Evolutionary conservation across 2,888 invertebrate genomes (phyloP), one percentile per base, ranked within the genome.

Genomic region (Parnassius orleans): DNA sequence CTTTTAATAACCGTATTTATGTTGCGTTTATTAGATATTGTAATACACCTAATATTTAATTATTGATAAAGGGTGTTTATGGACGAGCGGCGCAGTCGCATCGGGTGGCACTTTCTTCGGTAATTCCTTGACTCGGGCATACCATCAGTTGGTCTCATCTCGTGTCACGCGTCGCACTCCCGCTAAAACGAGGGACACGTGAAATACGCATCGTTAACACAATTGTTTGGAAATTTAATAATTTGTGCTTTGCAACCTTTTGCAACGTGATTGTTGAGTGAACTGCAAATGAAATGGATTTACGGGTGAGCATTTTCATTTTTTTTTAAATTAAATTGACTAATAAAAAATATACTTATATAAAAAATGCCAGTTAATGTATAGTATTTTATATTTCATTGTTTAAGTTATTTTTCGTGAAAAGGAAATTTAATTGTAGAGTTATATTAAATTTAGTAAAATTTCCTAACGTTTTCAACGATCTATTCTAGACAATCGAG

Each of bases 261-360:
- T 65, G 56, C 42, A 58, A 69, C 71, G 79, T 81, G 75, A 58
- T 65, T 76, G 72, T 78, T 73, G 63, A 74, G 77, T 82, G 80
- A 24, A 66, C 74, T 77, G 69, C 64, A 64, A 51, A 83, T 84
- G 79, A 78, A 68, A 87, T 87, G 86, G 82, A 88, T 82, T 75
- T 86, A 68, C 78, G 76, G 84, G 87, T 87, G 69, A 86, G 87
- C 66, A 48, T 14, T 14, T 53, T 10, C 0, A 42, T 9, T 0
- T 44, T 44, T 43, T 42, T 44, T 54, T 44, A 10, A 53, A 14
- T 41, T 33, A 41, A 33, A 1, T 7, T 14, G 3, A 14, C 47
- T 43, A 24, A 3, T 24, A 24, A 24, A 0, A 33, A 33, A 33
- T 5, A 7, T 24, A 24, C 24, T 24, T 24, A 24, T 24, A 24